Evolutionary conservation across 2,888 invertebrate genomes (phyloP).

Genomic region (Helicoverpa assulta): DNA sequence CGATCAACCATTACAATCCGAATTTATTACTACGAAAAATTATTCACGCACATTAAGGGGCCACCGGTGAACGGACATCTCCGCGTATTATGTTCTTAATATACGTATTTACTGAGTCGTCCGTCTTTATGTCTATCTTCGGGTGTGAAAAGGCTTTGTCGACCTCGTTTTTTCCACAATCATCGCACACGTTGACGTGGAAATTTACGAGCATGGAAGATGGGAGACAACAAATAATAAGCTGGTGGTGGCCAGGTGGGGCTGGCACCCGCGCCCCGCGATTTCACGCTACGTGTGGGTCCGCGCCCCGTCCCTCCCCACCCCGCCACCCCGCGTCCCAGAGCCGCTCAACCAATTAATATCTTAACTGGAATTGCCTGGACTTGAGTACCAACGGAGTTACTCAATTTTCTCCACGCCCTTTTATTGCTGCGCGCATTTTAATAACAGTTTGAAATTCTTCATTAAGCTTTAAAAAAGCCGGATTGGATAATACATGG

Average conservation of each 20-base stretch:
- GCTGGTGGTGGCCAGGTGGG: constrained; percentile 85
- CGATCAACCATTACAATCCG: constrained; percentile 86
- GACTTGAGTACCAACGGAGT: constrained; percentile 71
- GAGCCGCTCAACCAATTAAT: constrained; percentile 82
- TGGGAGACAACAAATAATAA: constrained; percentile 90
- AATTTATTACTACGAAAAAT: constrained; percentile 89
- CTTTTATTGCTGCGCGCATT: constrained; percentile 78
- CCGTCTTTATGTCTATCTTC: constrained; percentile 81
- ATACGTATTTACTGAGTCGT: constrained; percentile 76
- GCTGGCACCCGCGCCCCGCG: constrained; percentile 84
- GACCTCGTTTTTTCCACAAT: constrained; percentile 86
- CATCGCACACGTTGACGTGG: constrained; percentile 89
- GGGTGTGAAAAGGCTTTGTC: constrained; percentile 88
- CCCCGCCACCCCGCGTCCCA: constrained; percentile 59
- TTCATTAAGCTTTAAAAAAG: constrained; percentile 70
- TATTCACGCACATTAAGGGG: constrained; percentile 86
- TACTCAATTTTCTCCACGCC: constrained; percentile 74
- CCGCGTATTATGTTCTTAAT: constrained; percentile 74
- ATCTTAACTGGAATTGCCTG: constrained; percentile 84
- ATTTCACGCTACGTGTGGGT: constrained; percentile 90
- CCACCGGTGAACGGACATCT: constrained; percentile 73
- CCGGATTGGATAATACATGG: constrained; percentile 61
- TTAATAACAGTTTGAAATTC: constrained; percentile 73
- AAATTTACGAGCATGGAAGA: constrained; percentile 90
- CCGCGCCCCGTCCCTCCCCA: constrained; percentile 58